Percentiles rank a stretch among this genome's conserved stretches.
Evolutionary conservation across 2,888 invertebrate species (phyloP).

Genomic region (Lacanobia wlatinum): DNA sequence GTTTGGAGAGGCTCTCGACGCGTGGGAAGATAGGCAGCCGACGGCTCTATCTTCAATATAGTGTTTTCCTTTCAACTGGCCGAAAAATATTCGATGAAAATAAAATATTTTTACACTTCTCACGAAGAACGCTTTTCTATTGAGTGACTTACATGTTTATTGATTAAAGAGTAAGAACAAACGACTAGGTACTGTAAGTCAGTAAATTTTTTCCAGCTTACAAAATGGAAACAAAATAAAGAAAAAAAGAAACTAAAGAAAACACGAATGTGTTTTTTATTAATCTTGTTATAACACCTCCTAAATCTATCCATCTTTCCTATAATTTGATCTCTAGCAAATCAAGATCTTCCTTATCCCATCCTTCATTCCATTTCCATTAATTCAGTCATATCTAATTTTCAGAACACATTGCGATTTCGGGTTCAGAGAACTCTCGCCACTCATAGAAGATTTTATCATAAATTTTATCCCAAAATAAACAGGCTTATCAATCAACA

Average conservation of each 20-base stretch:
- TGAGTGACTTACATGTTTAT: background rate
- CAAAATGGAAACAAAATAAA: no score
- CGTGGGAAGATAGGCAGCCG: constrained; percentile 53
- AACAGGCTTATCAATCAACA: constrained; percentile 62
- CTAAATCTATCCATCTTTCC: no score
- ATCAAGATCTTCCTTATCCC: no score
- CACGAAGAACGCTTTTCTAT: background rate
- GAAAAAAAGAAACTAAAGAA: no score
- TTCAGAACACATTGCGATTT: constrained; percentile 35
- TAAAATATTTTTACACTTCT: background rate
- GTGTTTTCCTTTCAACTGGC: constrained; percentile 25
- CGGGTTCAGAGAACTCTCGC: constrained; percentile 39
- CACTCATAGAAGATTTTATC: constrained; percentile 37
- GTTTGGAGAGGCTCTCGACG: constrained; percentile 34
- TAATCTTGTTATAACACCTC: no score
- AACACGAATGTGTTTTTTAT: no score
- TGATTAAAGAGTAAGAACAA: background rate
- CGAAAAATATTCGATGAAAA: constrained; percentile 12
- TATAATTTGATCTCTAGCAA: no score
- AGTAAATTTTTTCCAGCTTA: no score
- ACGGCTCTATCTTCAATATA: constrained; percentile 11
- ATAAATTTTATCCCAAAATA: constrained; percentile 58
- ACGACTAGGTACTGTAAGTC: no score
- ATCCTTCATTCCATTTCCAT: no score
- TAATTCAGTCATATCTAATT: no score